These are phyloP conservation scores for Spodoptera picta DNA, from an alignment of 2,888 invertebrate species.

Conservation along the genomic window DNA sequence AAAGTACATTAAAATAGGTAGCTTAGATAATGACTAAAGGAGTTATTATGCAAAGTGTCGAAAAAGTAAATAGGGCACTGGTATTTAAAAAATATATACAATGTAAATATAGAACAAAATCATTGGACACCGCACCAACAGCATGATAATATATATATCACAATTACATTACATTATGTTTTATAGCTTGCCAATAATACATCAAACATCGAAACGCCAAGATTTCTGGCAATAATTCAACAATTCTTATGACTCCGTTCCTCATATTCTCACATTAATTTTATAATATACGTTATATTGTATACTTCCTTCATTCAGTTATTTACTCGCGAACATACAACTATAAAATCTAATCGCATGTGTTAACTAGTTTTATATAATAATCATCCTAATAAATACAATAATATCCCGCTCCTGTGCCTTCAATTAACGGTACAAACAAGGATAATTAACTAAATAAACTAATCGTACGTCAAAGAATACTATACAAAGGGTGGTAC, in stretches of 20 bases:
- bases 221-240: constrained; percentile 83
- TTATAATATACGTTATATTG: constrained; percentile 77
- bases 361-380: constrained; percentile 67
- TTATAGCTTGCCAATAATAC: constrained; percentile 81
- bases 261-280: constrained; percentile 67
- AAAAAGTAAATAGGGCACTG: constrained; percentile 52
- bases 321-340: constrained; percentile 80
- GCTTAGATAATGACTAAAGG: constrained; percentile 57
- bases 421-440: constrained; percentile 64
- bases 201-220: constrained; percentile 81
- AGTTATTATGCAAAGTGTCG: constrained; percentile 63
- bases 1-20: constrained; percentile 59
- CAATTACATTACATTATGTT: constrained; percentile 62
- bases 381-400: constrained; percentile 70
- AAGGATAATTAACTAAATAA: constrained; percentile 56
- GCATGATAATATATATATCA: constrained; percentile 78
- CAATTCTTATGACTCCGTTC: constrained; percentile 72
- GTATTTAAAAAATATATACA: constrained; percentile 51
- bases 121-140: constrained; percentile 74
- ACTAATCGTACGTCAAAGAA: constrained; percentile 58
- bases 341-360: constrained; percentile 85
- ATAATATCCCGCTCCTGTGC: constrained; percentile 67
- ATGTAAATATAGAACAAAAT: constrained; percentile 52
- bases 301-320: constrained; percentile 80
- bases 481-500: constrained; percentile 64